Evolutionary conservation across 2,888 invertebrate species (phyloP).

Genomic region (Encarsia formosa): DNA sequence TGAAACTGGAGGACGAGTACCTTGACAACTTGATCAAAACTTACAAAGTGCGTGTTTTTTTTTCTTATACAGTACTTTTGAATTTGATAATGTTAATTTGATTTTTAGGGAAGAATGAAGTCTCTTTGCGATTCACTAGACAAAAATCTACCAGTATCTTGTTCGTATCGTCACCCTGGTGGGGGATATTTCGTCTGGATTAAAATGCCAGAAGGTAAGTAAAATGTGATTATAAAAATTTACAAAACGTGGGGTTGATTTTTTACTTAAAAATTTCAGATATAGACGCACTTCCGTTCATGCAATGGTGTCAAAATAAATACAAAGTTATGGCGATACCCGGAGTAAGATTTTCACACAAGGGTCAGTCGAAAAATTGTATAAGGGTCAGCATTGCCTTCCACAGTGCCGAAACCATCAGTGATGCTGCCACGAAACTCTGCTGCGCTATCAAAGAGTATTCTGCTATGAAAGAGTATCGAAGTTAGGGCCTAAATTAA

Average conservation of each 20-base stretch:
- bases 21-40: slow-evolving; percentile 47
- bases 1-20: slow-evolving; percentile 53
- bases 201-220: slow-evolving; percentile 50
- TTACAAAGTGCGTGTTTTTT: slow-evolving; percentile 41
- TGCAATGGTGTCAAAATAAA: slow-evolving; percentile 48
- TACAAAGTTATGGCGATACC: slow-evolving; percentile 52
- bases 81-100: background rate
- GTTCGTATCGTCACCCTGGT: slow-evolving; percentile 49
- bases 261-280: slow-evolving; percentile 26
- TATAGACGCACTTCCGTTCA: slow-evolving; percentile 48
- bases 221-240: background rate
- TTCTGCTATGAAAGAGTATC: too few species aligned
- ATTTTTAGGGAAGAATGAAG: slow-evolving; percentile 49
- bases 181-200: slow-evolving; percentile 66
- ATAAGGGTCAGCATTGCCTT: slow-evolving; percentile 56
- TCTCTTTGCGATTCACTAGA: slow-evolving; percentile 50
- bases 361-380: slow-evolving; percentile 45
- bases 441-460: slow-evolving; percentile 40
- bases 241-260: background rate
- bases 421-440: slow-evolving; percentile 45
- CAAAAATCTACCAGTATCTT: slow-evolving; percentile 49
- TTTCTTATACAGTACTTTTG: background rate
- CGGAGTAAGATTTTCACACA: slow-evolving; percentile 50
- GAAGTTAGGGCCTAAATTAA: too few species aligned
- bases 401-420: slow-evolving; percentile 47